These are phyloP conservation scores for Drymonia ruficornis DNA, from an alignment of 2,888 invertebrate genomes.

Conservation along the genomic window DNA sequence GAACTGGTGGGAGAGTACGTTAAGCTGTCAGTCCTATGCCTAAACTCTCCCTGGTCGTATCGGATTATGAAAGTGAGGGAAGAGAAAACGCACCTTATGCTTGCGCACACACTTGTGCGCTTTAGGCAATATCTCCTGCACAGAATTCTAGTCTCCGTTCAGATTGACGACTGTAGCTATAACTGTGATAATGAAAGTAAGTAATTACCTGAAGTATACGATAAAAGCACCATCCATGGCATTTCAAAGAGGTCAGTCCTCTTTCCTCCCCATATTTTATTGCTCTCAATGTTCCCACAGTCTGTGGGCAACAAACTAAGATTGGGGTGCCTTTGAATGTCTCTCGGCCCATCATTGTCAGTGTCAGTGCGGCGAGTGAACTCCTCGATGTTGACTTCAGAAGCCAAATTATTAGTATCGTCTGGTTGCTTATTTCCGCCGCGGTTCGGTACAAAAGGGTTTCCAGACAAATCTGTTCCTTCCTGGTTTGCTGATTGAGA, in stretches of 20 bases:
- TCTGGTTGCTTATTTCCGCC: constrained; percentile 2
- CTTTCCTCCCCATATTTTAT: constrained; percentile 86
- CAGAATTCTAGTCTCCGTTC: no score
- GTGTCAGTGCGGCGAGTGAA: constrained; percentile 18
- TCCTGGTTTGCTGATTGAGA: background rate
- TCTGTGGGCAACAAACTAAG: constrained; percentile 51
- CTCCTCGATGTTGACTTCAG: constrained; percentile 18
- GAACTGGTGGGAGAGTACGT: no score
- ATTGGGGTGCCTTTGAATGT: constrained; percentile 39
- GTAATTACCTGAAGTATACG: constrained; percentile 77
- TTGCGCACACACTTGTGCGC: no score
- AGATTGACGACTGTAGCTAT: no score
- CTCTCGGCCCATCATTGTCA: constrained; percentile 19
- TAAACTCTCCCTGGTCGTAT: no score
- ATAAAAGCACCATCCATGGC: constrained; percentile 91
- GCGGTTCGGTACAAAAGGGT: constrained; percentile 2
- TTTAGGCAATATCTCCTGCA: no score
- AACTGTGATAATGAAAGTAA: no score
- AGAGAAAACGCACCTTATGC: no score
- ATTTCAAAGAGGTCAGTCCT: constrained; percentile 86
- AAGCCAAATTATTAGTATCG: constrained; percentile 8
- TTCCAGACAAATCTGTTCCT: background rate
- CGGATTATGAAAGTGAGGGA: no score
- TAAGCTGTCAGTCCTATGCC: no score
- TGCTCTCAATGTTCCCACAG: constrained; percentile 84